phyloP scores from a whole-genome alignment of 2,888 invertebrate species.

The Apoderus coryli region DNA sequence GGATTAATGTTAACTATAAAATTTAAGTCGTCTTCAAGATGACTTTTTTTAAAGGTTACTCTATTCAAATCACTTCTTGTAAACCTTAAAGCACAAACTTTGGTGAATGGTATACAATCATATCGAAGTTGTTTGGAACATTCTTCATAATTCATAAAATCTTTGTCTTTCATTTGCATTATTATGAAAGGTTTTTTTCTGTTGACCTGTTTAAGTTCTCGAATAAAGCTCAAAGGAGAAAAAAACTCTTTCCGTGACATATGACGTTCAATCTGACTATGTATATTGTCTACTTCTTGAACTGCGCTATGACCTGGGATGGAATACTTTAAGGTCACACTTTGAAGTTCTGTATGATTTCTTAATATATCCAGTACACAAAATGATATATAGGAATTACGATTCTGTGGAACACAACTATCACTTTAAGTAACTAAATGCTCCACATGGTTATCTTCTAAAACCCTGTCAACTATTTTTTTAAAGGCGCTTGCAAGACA shows the following conservation, averaged over 20 bases:
- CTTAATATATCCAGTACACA: conserved; percentile 2
- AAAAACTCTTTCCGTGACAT: conserved; percentile 14
- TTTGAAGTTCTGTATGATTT: conserved; percentile 4
- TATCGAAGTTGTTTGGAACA: conserved; percentile 11
- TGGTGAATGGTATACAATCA: conserved; percentile 10
- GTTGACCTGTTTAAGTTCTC: conserved; percentile 12
- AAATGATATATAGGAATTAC: conserved; percentile 7
- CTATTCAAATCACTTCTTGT: conserved; percentile 7
- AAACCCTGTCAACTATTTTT: conserved; percentile 15
- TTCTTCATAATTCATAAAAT: conserved; percentile 13
- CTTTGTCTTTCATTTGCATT: conserved; percentile 12
- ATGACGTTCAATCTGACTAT: conserved; percentile 18
- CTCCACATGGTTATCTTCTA: conserved; percentile 13
- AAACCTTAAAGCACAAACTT: conserved; percentile 11
- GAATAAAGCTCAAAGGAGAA: conserved; percentile 14
- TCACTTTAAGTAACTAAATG: conserved; percentile 16
- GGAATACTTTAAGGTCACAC: conserved; percentile 13
- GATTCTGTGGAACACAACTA: conserved; percentile 5
- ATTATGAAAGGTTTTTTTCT: conserved; percentile 12
- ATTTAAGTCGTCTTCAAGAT: conserved; percentile 9
- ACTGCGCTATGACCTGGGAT: conserved; percentile 19
- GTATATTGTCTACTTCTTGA: conserved; percentile 18
- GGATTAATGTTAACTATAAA: too few relatives aligned
- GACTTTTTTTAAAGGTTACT: conserved; percentile 3
- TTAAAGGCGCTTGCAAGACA: conserved; percentile 14